A percentile compares a stretch with the other conserved stretches of the same genome.
These are phyloP conservation scores for Orthonyx spaldingii DNA, from an alignment of 2,113 vertebrate species.

Conservation along the genomic window DNA sequence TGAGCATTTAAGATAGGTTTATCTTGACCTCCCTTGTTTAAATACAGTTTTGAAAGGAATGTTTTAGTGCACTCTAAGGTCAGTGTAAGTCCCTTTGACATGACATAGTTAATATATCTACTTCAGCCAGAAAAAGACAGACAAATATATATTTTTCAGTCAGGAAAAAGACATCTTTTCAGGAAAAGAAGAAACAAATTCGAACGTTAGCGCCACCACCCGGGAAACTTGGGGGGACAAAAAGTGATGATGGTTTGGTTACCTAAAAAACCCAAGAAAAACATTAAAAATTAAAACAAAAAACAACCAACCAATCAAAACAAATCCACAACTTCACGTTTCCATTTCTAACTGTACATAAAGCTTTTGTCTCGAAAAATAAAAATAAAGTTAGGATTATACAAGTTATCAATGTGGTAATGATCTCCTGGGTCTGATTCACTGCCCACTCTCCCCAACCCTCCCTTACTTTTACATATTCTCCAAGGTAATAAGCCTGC, in stretches of 20 bases:
- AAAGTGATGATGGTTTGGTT: not conserved
- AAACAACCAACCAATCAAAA: no score
- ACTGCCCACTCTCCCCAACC: constrained; percentile 45
- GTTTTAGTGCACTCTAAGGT: constrained; percentile 10
- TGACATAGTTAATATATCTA: not conserved
- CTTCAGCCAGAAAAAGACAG: constrained; percentile 11
- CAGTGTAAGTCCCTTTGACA: not conserved
- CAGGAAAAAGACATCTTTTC: not conserved
- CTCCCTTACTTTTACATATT: constrained; percentile 79
- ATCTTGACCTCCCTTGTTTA: constrained; percentile 20
- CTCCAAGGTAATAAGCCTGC: constrained; percentile 87
- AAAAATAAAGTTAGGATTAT: constrained; percentile 52
- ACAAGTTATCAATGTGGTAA: constrained; percentile 8
- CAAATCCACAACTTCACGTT: not conserved
- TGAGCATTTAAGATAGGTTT: constrained; percentile 13
- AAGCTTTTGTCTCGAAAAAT: constrained; percentile 17
- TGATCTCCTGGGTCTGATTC: constrained; percentile 57
- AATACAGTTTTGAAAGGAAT: constrained; percentile 23
- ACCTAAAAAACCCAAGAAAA: not conserved
- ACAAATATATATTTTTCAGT: not conserved
- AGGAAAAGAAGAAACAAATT: not conserved
- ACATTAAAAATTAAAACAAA: not conserved
- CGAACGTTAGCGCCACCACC: not conserved
- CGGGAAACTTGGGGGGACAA: not conserved
- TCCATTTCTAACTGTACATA: not conserved